Percentiles rank a stretch among this genome's conserved stretches.
phyloP scores from a whole-genome alignment of 2,113 vertebrate species.

The Plotosus lineatus region DNA sequence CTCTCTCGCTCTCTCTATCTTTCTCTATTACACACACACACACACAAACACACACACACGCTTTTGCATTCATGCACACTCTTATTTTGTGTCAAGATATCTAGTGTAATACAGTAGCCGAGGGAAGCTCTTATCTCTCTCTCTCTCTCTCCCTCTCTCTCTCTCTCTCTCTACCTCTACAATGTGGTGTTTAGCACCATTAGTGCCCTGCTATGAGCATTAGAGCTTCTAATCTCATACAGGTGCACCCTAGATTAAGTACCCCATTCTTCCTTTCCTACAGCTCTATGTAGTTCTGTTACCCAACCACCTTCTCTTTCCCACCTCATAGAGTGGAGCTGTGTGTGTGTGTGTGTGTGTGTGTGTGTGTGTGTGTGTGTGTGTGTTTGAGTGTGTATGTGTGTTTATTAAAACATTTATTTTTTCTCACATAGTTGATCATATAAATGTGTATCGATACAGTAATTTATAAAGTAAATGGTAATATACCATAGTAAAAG shows the following conservation, averaged over 20 bases:
- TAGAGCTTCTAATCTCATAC: slow-evolving; percentile 48
- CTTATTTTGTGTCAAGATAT: background rate
- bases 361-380: background rate
- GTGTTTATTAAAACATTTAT: background rate
- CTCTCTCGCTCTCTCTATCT: background rate
- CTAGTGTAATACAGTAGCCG: background rate
- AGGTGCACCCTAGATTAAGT: slow-evolving; percentile 51
- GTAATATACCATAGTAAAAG: background rate
- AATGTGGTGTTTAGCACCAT: slow-evolving; percentile 43
- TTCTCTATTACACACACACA: background rate
- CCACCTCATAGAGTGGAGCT: background rate
- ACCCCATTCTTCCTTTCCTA: slow-evolving; percentile 12
- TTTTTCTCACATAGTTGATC: background rate
- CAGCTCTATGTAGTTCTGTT: background rate
- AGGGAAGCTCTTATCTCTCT: background rate
- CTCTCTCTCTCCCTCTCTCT: slow-evolving; percentile 12
- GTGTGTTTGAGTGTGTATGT: background rate
- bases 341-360: background rate
- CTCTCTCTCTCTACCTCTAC: background rate
- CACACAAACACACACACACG: background rate
- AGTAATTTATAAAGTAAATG: background rate
- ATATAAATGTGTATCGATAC: too few species aligned
- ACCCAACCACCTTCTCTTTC: background rate
- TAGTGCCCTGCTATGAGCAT: slow-evolving; percentile 43
- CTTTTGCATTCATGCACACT: background rate